These are phyloP conservation scores for Homarus gammarus DNA, from an alignment of 2,888 invertebrate species.

Conservation along the genomic window DNA sequence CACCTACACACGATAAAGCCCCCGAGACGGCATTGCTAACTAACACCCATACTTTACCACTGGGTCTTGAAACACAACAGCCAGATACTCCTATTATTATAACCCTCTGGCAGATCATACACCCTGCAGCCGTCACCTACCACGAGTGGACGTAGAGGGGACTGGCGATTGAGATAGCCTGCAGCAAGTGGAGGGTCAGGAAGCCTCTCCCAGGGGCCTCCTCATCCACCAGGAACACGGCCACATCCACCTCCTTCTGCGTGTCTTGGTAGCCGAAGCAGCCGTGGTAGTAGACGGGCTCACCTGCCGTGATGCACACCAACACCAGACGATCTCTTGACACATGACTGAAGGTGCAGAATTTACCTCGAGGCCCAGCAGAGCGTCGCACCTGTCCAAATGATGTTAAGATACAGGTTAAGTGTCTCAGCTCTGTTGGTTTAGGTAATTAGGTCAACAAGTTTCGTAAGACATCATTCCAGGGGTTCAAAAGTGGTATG, in stretches of 20 bases:
- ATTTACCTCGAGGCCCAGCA: not conserved
- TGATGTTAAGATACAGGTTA: too few species aligned
- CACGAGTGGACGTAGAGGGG: slow-evolving; percentile 27
- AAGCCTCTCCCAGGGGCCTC: slow-evolving; percentile 1
- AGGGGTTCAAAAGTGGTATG: too few species aligned
- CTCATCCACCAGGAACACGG: slow-evolving; percentile 33
- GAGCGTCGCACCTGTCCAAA: not conserved
- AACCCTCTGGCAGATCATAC: not conserved
- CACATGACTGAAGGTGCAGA: slow-evolving; percentile 11
- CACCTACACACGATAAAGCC: not conserved
- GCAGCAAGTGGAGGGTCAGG: not conserved
- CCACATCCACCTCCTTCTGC: not conserved
- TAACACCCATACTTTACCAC: too few species aligned
- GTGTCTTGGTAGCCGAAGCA: not conserved
- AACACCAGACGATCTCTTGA: not conserved
- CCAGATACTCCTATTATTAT: not conserved
- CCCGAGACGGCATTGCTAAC: too few species aligned
- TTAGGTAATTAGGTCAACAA: too few species aligned
- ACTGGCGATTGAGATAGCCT: not conserved
- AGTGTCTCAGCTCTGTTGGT: too few species aligned
- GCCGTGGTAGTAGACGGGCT: not conserved
- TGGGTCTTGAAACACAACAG: not conserved
- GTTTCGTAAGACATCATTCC: too few species aligned
- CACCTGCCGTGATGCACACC: slow-evolving; percentile 13
- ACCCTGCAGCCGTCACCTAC: not conserved